These are phyloP conservation scores for Tetramorium parvispinum DNA, from an alignment of 1,140 invertebrate species.

Conservation along the genomic window DNA sequence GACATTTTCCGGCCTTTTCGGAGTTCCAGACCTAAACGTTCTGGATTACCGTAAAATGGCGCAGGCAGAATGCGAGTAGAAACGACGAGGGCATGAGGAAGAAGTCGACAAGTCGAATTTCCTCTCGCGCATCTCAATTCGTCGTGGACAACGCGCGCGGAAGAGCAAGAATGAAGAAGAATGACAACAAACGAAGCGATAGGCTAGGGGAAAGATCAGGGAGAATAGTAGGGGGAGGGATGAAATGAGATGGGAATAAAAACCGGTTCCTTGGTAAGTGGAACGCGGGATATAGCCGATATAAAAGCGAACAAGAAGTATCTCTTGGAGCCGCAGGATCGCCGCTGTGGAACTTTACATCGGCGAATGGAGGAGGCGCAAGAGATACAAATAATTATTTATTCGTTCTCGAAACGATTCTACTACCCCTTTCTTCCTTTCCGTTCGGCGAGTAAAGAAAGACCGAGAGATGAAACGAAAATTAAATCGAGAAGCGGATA, in stretches of 20 bases:
- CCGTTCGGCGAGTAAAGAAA: conserved; percentile 6
- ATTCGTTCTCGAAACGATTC: conserved; percentile 21
- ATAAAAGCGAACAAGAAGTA: conserved; percentile 35
- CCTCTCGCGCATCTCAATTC: conserved; percentile 28
- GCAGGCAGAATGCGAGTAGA: conserved; percentile 1
- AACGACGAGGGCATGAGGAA: conserved; percentile 5
- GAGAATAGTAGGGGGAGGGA: not conserved
- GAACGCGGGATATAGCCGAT: conserved; percentile 41
- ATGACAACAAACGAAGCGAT: conserved; percentile 46
- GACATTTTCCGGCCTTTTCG: conserved; percentile 38
- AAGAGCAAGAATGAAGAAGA: conserved; percentile 17
- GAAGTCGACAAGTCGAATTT: not conserved
- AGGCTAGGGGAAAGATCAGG: not conserved
- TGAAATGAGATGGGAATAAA: conserved; percentile 49
- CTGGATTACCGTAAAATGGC: conserved; percentile 48
- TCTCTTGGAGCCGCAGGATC: conserved; percentile 40
- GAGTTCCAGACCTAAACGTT: conserved; percentile 37
- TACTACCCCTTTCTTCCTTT: not conserved
- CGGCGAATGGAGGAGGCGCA: conserved; percentile 24
- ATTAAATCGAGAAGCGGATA: conserved; percentile 45
- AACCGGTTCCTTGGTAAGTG: conserved; percentile 60
- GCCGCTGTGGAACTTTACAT: conserved; percentile 20
- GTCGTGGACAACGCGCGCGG: not conserved
- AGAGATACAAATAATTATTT: conserved; percentile 54
- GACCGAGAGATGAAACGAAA: conserved; percentile 37